A percentile compares a stretch with the other conserved stretches of the same genome.
phyloP scores from a whole-genome alignment of 2,113 vertebrate species.

The Chloropsis hardwickii region DNA sequence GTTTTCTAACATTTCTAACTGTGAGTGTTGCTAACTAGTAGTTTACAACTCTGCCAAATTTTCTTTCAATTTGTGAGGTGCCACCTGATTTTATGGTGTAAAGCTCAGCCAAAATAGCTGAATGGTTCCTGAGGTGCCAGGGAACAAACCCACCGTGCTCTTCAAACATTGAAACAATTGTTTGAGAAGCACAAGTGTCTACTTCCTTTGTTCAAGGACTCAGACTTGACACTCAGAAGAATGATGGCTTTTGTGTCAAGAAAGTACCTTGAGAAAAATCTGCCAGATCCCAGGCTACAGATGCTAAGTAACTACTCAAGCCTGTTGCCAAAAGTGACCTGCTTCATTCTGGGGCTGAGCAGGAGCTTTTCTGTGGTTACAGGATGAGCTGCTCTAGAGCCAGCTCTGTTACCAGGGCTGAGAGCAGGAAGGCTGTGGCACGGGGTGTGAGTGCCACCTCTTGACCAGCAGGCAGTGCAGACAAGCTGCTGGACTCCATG shows the following conservation, averaged over 20 bases:
- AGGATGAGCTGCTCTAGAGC: neutral
- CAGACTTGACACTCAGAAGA: neutral
- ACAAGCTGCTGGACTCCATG: neutral
- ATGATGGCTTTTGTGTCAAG: neutral
- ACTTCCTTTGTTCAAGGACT: neutral
- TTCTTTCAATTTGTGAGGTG: neutral
- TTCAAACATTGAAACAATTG: neutral
- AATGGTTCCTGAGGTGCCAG: neutral
- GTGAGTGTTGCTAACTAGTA: neutral
- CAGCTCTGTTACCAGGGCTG: neutral
- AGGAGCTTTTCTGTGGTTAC: neutral
- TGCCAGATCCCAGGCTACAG: neutral
- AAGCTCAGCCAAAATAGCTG: neutral
- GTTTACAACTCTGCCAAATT: neutral
- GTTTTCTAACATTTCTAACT: neutral
- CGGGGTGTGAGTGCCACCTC: neutral
- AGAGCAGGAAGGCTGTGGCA: neutral
- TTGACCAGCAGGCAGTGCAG: neutral
- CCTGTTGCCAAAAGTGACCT: neutral
- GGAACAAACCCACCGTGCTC: neutral
- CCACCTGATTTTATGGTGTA: neutral
- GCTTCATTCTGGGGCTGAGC: neutral
- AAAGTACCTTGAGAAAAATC: neutral
- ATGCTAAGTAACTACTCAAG: neutral
- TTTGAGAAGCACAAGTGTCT: neutral